Evolutionary conservation across 2,113 vertebrate genomes (phyloP), one percentile per base, ranked within the genome.

Genomic region (Datnioides undecimradiatus): DNA sequence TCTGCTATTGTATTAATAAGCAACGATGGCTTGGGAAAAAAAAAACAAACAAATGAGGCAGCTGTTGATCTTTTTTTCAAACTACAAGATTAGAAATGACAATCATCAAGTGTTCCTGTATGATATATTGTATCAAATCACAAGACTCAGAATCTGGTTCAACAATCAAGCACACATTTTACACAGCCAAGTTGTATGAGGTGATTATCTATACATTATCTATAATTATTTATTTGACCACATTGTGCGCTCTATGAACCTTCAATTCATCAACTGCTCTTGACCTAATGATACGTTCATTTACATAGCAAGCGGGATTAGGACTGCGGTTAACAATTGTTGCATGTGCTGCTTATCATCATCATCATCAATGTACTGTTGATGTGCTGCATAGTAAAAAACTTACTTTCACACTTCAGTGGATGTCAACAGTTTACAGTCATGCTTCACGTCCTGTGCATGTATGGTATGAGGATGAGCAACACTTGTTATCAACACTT

Each of bases 1-100:
- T 90, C 85, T 84, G 72, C 91, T 71, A 85, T 87, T 89, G 86
- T 91, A 83, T 82, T 77, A 87, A 85, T 82, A 87, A 87, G 76
- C 55, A 86, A 68, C 6, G 51, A 38, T 62, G 59, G 57, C 36
- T 57, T 54, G 27, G 73, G 25, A 12, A 46, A 60, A 38, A 64
- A 74, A 43, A 12, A 46, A 60, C 31, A 64, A 74, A 43, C 27
- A 66, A 65, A 68, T 0, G 5, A 57, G 31, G 74, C 40, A 16
- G 69, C 62, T 64, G 68, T 62, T 87, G 52, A 51, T 69, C 6
- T 59, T 62, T 75, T 79, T 78, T 58, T 46, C 29, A 78, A 73
- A 79, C 58, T 66, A 27, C 51, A 62, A 84, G n/a, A 78, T 74
- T 75, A 77, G 79, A 81, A 69, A 80, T 36, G 45, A 60, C 49